Percentiles rank a stretch among this genome's conserved stretches.
phyloP scores from a whole-genome alignment of 2,888 invertebrate species.

The Coremacera marginata region DNA sequence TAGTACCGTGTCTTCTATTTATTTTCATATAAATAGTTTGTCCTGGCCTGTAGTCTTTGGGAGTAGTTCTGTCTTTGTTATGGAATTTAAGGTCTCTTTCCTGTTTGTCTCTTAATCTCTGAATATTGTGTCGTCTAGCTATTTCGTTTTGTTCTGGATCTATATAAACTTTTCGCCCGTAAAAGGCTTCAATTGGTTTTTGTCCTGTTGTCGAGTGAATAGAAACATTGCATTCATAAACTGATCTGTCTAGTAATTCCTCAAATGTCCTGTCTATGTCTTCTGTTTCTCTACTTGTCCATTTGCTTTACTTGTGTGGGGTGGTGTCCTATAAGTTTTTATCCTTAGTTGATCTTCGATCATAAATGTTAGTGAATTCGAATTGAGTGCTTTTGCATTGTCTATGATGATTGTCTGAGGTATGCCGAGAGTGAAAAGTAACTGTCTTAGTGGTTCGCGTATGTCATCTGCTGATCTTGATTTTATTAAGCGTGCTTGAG shows the following conservation, averaged over 20 bases:
- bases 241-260: conserved; percentile 36
- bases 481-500: background rate
- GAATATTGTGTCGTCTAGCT: conserved; percentile 20
- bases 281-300: conserved; percentile 34
- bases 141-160: conserved; percentile 28
- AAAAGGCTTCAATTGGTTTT: conserved; percentile 39
- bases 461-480: conserved; percentile 19
- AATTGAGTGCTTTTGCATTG: conserved; percentile 32
- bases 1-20: conserved; percentile 34
- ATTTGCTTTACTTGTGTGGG: too few relatives aligned
- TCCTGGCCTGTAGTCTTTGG: background rate
- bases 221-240: conserved; percentile 40
- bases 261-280: conserved; percentile 30
- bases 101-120: too few relatives aligned
- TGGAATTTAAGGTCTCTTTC: background rate
- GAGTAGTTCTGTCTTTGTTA: background rate
- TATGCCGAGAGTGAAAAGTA: conserved; percentile 13
- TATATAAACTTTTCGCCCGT: conserved; percentile 7
- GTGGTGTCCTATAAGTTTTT: background rate
- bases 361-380: conserved; percentile 26
- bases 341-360: conserved; percentile 29
- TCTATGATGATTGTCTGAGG: conserved; percentile 18
- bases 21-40: too few relatives aligned
- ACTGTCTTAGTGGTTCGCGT: conserved; percentile 13
- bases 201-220: conserved; percentile 38